Evolutionary conservation across 2,113 vertebrate genomes (phyloP).

Genomic region (Ondatra zibethicus): DNA sequence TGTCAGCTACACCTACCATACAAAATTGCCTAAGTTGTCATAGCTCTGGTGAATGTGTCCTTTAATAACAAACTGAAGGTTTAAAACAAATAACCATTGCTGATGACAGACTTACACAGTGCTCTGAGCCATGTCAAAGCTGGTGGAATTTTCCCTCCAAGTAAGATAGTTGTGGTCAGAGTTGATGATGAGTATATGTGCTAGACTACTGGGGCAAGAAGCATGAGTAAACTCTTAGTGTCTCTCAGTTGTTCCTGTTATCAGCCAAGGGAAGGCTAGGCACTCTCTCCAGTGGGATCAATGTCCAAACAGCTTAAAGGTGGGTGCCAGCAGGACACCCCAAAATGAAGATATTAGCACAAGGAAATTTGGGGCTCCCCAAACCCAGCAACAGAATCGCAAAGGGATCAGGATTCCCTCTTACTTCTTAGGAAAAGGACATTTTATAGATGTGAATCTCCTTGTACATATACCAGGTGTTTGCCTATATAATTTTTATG

Average conservation of each 20-base stretch:
- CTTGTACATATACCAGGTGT: not conserved
- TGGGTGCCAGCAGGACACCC: not conserved
- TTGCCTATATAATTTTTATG: not conserved
- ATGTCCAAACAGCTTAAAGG: not conserved
- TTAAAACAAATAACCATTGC: slow-evolving; percentile 47
- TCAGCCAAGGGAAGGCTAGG: not conserved
- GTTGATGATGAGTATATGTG: slow-evolving; percentile 12
- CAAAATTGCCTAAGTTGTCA: slow-evolving; percentile 40
- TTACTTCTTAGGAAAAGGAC: not conserved
- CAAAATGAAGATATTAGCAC: not conserved
- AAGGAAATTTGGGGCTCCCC: not conserved
- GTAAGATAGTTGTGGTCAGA: slow-evolving; percentile 43
- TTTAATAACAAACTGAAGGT: slow-evolving; percentile 33
- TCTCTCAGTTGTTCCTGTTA: not conserved
- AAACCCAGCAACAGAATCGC: not conserved
- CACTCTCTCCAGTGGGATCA: not conserved
- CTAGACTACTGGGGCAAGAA: not conserved
- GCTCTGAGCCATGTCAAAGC: slow-evolving; percentile 47
- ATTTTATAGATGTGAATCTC: not conserved
- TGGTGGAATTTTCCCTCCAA: slow-evolving; percentile 34
- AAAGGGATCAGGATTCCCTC: not conserved
- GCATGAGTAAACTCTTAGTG: not conserved
- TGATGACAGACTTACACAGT: slow-evolving; percentile 49
- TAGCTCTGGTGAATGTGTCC: slow-evolving; percentile 53
- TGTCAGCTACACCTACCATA: slow-evolving; percentile 17